Percentiles rank a stretch among this genome's conserved stretches.
phyloP scores from a whole-genome alignment of 1,140 invertebrate genomes.

The Coelopa frigida region DNA sequence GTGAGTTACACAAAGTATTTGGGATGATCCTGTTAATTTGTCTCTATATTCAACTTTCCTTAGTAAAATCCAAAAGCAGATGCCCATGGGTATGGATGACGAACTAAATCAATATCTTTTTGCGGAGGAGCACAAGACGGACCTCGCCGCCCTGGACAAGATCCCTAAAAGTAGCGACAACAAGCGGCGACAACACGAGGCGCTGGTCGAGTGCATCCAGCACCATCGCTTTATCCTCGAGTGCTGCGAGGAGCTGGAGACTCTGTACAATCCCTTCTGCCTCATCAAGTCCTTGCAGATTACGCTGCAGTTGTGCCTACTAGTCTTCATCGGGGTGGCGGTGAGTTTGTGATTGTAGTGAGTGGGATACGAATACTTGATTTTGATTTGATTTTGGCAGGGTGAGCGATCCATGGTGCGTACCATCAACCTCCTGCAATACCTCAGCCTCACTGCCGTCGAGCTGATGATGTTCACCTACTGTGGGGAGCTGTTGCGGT shows the following conservation, averaged over 20 bases:
- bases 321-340: constrained; percentile 34
- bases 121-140: constrained; percentile 22
- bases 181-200: constrained; percentile 13
- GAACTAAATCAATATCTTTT: constrained; percentile 34
- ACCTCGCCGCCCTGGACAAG: constrained; percentile 15
- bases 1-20: constrained; percentile 20
- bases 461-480: constrained; percentile 40
- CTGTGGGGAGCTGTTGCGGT: constrained; percentile 29
- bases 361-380: neutral
- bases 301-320: constrained; percentile 33
- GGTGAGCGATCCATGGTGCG: constrained; percentile 27
- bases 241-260: constrained; percentile 23
- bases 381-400: neutral
- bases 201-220: constrained; percentile 27
- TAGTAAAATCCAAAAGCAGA: constrained; percentile 7
- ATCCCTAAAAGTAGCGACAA: neutral
- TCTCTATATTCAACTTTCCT: neutral
- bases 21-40: too few species aligned
- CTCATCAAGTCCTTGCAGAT: constrained; percentile 38
- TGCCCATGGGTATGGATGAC: constrained; percentile 8
- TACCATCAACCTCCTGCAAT: constrained; percentile 33
- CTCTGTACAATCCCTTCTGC: constrained; percentile 36
- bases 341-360: constrained; percentile 5
- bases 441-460: constrained; percentile 23
- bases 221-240: constrained; percentile 32